Evolutionary conservation across 2,113 vertebrate genomes (phyloP).

Genomic region (Aptenodytes forsteri): DNA sequence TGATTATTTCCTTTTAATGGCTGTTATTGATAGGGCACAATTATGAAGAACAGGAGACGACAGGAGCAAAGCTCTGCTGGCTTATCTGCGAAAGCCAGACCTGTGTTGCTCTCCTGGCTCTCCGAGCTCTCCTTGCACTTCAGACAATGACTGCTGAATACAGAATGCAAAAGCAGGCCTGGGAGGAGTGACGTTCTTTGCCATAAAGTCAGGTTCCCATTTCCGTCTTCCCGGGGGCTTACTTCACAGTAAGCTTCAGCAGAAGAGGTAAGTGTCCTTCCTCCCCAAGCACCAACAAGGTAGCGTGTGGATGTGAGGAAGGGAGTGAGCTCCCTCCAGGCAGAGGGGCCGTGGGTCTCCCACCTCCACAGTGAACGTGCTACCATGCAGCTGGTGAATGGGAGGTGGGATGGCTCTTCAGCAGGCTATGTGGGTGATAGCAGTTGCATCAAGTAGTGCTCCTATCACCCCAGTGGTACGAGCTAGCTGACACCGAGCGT

Average conservation of each 20-base stretch:
- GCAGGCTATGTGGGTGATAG: not conserved
- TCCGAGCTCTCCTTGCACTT: not conserved
- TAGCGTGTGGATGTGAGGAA: not conserved
- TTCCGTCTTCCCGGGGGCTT: not conserved
- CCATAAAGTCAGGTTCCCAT: not conserved
- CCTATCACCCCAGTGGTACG: not conserved
- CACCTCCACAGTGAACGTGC: not conserved
- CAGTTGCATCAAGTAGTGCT: no score
- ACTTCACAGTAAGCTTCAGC: not conserved
- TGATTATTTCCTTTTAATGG: not conserved
- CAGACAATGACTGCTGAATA: fast-evolving
- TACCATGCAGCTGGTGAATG: not conserved
- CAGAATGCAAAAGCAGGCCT: not conserved
- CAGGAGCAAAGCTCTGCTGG: not conserved
- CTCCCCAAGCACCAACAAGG: no score
- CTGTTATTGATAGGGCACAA: not conserved
- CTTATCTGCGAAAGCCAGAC: not conserved
- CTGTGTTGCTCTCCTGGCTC: not conserved
- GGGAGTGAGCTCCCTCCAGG: not conserved
- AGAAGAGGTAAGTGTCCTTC: not conserved
- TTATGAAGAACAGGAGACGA: not conserved
- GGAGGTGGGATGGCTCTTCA: not conserved
- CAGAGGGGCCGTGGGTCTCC: not conserved
- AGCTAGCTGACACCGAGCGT: not conserved
- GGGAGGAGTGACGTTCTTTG: not conserved